These are phyloP conservation scores for Noturus placidus DNA, from an alignment of 2,113 vertebrate species.

Conservation along the genomic window DNA sequence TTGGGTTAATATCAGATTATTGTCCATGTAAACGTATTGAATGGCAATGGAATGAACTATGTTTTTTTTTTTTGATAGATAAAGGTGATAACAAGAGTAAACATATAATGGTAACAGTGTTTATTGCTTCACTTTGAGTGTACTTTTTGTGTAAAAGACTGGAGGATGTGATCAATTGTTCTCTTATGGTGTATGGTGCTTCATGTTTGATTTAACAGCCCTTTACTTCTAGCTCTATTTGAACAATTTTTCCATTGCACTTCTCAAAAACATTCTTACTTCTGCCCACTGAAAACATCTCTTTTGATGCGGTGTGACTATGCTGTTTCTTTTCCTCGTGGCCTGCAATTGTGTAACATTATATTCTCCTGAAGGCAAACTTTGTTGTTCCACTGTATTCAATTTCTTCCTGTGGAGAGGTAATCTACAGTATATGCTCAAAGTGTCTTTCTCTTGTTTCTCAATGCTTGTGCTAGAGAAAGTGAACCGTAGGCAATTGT, in stretches of 20 bases:
- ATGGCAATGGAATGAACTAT: background rate
- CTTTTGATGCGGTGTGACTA: background rate
- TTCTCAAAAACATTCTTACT: constrained; percentile 7
- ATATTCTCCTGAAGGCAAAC: constrained; percentile 16
- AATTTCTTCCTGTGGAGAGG: constrained; percentile 38
- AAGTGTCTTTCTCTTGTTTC: background rate
- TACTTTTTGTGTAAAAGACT: background rate
- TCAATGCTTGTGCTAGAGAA: background rate
- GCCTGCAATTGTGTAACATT: constrained; percentile 7
- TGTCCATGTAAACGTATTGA: too few relatives aligned
- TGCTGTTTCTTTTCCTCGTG: background rate
- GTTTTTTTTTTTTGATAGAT: background rate
- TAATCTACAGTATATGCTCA: constrained; percentile 13
- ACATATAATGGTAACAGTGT: background rate
- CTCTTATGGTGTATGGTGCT: background rate
- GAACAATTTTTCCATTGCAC: background rate
- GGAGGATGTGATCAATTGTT: background rate
- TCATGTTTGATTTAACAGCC: background rate
- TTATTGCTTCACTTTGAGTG: background rate
- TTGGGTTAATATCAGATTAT: too few relatives aligned
- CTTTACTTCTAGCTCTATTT: background rate
- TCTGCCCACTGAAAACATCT: background rate
- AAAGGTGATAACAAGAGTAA: background rate
- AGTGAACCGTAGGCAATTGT: background rate
- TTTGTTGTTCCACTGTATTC: constrained; percentile 24